A percentile compares a stretch with the other conserved stretches of the same genome.
These are phyloP conservation scores for Gouania willdenowi DNA, from an alignment of 2,797 vertebrate species.

Conservation along the genomic window DNA sequence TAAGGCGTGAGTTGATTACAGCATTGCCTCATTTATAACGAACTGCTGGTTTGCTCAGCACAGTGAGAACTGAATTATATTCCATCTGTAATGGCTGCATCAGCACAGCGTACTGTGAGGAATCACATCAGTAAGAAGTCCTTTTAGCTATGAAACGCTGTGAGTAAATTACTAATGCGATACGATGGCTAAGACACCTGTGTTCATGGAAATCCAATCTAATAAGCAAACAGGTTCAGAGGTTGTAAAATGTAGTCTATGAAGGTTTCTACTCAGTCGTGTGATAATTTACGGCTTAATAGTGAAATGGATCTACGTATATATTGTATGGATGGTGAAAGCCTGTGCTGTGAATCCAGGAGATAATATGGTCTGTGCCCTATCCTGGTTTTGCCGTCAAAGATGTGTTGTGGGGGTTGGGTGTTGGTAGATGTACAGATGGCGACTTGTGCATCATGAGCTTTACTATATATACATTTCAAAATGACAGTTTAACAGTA, in stretches of 20 bases:
- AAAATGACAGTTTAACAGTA: not conserved
- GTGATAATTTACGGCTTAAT: conserved; percentile 9
- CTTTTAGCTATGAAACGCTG: conserved; percentile 6
- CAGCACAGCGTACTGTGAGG: too few relatives aligned
- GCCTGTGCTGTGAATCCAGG: not conserved
- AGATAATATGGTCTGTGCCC: not conserved
- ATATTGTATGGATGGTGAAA: not conserved
- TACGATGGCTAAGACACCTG: not conserved
- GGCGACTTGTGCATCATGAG: not conserved
- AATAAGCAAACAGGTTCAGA: not conserved
- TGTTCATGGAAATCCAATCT: not conserved
- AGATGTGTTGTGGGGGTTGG: not conserved
- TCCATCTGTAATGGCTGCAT: conserved; percentile 15
- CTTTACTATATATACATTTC: not conserved
- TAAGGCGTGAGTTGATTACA: too few relatives aligned
- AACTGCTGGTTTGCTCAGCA: too few relatives aligned
- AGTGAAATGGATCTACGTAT: not conserved
- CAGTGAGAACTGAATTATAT: not conserved
- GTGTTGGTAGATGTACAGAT: not conserved
- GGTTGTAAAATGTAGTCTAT: conserved; percentile 2
- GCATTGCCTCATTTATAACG: too few relatives aligned
- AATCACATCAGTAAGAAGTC: too few relatives aligned
- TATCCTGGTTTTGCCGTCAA: conserved; percentile 2
- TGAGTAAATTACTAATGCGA: conserved; percentile 1
- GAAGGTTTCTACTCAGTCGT: conserved; percentile 3